phyloP scores from a whole-genome alignment of 2,888 invertebrate species.

The Athripsodes cinereus region DNA sequence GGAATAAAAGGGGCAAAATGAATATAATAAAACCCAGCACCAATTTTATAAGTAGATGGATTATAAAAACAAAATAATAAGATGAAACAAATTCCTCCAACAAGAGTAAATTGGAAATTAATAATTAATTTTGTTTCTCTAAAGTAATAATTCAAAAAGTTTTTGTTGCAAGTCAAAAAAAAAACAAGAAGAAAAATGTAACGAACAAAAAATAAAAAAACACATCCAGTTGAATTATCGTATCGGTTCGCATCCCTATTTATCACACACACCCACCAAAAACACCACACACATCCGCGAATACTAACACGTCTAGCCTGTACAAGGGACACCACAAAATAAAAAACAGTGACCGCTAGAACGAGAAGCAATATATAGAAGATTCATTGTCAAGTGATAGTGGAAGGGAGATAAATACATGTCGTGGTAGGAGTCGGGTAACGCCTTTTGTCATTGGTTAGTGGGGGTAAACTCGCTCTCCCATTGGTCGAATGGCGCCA shows the following conservation, averaged over 20 bases:
- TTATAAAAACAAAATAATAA: too few species aligned
- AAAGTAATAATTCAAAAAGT: too few species aligned
- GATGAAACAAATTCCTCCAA: too few species aligned
- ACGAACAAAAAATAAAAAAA: too few species aligned
- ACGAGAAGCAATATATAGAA: constrained; percentile 24
- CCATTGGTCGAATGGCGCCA: constrained; percentile 46
- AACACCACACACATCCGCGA: constrained; percentile 3
- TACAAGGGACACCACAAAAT: background rate
- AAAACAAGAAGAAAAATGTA: too few species aligned
- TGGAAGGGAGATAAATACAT: constrained; percentile 26
- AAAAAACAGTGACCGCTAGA: constrained; percentile 22
- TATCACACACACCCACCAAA: constrained; percentile 5
- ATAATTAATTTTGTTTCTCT: too few species aligned
- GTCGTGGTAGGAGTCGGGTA: constrained; percentile 42
- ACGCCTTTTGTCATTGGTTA: constrained; percentile 39
- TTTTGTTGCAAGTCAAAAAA: too few species aligned
- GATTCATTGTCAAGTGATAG: constrained; percentile 27
- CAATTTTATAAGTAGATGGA: too few species aligned
- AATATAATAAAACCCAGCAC: too few species aligned
- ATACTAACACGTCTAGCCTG: constrained; percentile 11
- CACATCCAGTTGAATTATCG: background rate
- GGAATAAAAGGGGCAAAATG: too few species aligned
- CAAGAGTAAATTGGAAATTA: too few species aligned
- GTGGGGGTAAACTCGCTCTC: constrained; percentile 44
- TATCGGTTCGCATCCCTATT: background rate